Evolutionary conservation across 2,888 invertebrate species (phyloP), one percentile per base, ranked within the genome.

Genomic region (Macrophya annulata): DNA sequence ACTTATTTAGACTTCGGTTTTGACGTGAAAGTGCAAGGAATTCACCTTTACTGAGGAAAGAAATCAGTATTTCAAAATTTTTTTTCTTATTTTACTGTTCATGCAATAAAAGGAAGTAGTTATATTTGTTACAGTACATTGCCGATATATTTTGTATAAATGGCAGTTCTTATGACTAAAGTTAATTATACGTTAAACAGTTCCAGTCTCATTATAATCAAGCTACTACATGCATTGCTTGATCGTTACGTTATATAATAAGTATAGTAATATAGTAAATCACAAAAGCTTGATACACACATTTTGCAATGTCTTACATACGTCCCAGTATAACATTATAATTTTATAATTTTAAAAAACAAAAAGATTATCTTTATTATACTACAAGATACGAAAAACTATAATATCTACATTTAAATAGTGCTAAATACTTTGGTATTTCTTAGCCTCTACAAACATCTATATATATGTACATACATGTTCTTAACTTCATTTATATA

Each of bases 371-470:
- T 45, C 45, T 5, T 37, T 59, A 10, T 62, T 81, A 81, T n/a
- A n/a, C 37, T 37, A 15, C 43, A 62, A n/a, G 43, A 81, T 59
- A 59, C 37, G 68, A 83, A 12, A 68, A 71, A 45, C 45, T 65
- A 31, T 3, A 2, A 31, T 31, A 71, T 31, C 83, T 71, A 83
- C 68, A 65, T 3, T 83, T 71, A 40, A 74, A 86, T 68, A 86
- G 85, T 84, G 68, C 84, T 79, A 87, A 87, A 85, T 87, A 86
- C 87, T 89, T 89, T 89, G 87, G 87, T 88, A 85, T 88, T 85
- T 87, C 88, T 87, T 86, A 89, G 87, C 87, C 87, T 88, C 87
- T 79, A 76, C 74, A 59, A 74, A 86, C 62, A 68, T 43, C 65
- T 86, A 45, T 37, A 31, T 51, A 55, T 85, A 40, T 37, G 21